Conservation (phyloP, 2,113 vertebrate genomes). For the Prunella fulvescens region DNA sequence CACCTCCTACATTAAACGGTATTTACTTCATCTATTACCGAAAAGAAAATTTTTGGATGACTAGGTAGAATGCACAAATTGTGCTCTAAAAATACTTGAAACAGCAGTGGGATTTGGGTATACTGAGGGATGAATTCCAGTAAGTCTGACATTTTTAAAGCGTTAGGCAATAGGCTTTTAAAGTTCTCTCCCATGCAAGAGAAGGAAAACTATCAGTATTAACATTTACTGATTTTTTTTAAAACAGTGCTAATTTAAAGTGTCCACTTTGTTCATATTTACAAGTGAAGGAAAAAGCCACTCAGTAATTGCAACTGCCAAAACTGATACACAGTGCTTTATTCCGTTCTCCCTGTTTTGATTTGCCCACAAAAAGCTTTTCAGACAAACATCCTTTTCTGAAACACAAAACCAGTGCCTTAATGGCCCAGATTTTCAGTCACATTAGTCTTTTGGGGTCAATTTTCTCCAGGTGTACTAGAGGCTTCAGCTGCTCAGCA, state of each 20-base stretch:
- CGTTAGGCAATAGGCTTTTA: not conserved
- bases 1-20: not conserved
- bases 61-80: not conserved
- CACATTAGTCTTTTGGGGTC: conserved; percentile 91
- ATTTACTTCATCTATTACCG: not conserved
- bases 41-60: not conserved
- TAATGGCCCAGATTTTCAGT: not conserved
- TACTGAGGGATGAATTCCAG: not conserved
- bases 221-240: not conserved
- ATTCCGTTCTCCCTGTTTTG: not conserved
- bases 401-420: not conserved
- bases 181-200: not conserved
- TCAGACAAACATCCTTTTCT: not conserved
- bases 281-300: not conserved
- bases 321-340: not conserved
- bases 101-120: not conserved
- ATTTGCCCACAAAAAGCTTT: not conserved
- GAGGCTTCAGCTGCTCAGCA: conserved; percentile 92
- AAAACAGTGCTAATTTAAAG: not conserved
- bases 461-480: conserved; percentile 96
- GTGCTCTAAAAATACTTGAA: not conserved
- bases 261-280: not conserved
- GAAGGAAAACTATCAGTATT: not conserved
- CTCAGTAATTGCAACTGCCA: not conserved
- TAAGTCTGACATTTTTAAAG: not conserved